Evolutionary conservation across 1,140 invertebrate genomes (phyloP).

Genomic region (Pectinophora gossypiella): DNA sequence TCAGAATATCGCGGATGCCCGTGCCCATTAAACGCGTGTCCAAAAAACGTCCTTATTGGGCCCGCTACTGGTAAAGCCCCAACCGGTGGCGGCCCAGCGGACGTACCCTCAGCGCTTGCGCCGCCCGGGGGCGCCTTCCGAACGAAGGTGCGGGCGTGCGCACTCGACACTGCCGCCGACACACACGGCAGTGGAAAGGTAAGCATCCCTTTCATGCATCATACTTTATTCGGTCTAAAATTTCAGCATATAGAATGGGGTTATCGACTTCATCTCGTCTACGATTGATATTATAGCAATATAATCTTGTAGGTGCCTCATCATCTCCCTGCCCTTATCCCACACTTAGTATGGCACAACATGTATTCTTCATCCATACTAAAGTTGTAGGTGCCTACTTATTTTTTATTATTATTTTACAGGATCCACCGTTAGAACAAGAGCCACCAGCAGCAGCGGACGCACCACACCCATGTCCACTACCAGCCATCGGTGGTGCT

Average conservation of each 20-base stretch:
- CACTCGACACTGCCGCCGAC: constrained; percentile 51
- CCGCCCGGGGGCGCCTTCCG: constrained; percentile 66
- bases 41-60: constrained; percentile 98
- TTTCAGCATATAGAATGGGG: too few species aligned
- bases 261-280: too few species aligned
- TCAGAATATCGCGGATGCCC: constrained; percentile 83
- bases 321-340: too few species aligned
- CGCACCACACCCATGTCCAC: constrained; percentile 55
- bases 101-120: constrained; percentile 62
- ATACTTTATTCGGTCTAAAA: too few species aligned
- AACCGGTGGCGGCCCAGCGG: constrained; percentile 68
- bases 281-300: too few species aligned
- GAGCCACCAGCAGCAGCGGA: constrained; percentile 78
- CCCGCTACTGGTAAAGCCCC: constrained; percentile 92
- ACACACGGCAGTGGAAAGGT: constrained; percentile 67
- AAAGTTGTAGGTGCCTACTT: too few species aligned
- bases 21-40: constrained; percentile 92
- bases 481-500: constrained; percentile 59
- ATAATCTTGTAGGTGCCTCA: too few species aligned
- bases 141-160: constrained; percentile 65
- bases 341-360: too few species aligned
- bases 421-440: constrained; percentile 72
- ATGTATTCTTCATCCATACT: too few species aligned
- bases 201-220: too few species aligned
- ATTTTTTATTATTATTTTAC: constrained; percentile 15